These are phyloP conservation scores for Brachyhypopomus occidentalis DNA, from an alignment of 2,113 vertebrate species.

Conservation along the genomic window DNA sequence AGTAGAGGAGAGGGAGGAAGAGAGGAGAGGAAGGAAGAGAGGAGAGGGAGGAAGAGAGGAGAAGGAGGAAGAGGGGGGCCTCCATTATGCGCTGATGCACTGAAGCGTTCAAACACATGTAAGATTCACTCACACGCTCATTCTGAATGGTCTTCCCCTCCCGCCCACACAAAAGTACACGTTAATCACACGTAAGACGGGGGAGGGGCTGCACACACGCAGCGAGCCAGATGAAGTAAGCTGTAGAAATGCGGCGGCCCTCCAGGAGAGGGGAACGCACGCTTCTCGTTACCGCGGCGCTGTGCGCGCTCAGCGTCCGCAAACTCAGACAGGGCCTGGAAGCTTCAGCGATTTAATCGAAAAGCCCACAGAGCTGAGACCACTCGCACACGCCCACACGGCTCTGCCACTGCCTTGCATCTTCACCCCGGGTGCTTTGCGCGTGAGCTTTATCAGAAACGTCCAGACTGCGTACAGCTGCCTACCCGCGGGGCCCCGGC, in stretches of 20 bases:
- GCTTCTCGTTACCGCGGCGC: constrained; percentile 37
- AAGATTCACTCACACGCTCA: constrained; percentile 34
- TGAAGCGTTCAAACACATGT: background rate
- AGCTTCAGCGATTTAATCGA: constrained; percentile 34
- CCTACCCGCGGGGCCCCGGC: constrained; percentile 13
- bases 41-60: background rate
- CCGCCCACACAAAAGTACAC: constrained; percentile 41
- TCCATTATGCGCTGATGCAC: background rate
- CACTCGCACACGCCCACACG: background rate
- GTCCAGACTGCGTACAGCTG: constrained; percentile 20
- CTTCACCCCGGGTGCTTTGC: constrained; percentile 28
- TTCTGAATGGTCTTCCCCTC: constrained; percentile 36
- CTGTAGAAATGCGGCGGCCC: constrained; percentile 29
- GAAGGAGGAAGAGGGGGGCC: constrained; percentile 35
- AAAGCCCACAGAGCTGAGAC: constrained; percentile 12
- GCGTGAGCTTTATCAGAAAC: constrained; percentile 30
- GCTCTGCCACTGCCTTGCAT: constrained; percentile 5
- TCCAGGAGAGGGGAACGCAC: constrained; percentile 21
- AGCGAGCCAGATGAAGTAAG: constrained; percentile 16
- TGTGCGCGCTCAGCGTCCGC: constrained; percentile 38
- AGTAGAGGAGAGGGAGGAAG: constrained; percentile 26
- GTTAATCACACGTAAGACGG: constrained; percentile 7
- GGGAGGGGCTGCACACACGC: background rate
- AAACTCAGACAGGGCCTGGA: constrained; percentile 36
- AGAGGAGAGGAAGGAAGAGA: constrained; percentile 15